These are phyloP conservation scores for Naja naja DNA, from an alignment of 2,113 vertebrate species.

Conservation along the genomic window DNA sequence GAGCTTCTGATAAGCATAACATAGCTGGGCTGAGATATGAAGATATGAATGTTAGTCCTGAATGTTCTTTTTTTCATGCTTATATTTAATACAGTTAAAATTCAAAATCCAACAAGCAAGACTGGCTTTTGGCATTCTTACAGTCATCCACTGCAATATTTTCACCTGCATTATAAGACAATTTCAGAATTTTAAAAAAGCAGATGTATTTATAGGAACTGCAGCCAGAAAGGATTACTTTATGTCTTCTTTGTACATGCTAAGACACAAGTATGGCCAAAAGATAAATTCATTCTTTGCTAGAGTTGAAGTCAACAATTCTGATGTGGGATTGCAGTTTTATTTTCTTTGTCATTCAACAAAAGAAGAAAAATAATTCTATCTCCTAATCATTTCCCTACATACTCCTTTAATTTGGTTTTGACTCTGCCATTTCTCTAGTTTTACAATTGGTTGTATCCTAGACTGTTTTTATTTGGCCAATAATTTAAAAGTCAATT, in stretches of 20 bases:
- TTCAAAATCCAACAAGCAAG: slow-evolving; percentile 9
- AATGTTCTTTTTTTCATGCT: neutral
- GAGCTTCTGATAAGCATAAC: neutral
- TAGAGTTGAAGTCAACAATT: neutral
- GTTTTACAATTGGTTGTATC: neutral
- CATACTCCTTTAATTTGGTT: slow-evolving; percentile 8
- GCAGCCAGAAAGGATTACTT: neutral
- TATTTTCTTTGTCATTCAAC: slow-evolving; percentile 27
- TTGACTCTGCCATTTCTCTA: slow-evolving; percentile 19
- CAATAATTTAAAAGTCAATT: neutral
- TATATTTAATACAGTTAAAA: neutral
- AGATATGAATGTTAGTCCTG: neutral
- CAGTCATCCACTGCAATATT: slow-evolving; percentile 13
- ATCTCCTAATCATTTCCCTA: neutral
- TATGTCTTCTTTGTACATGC: neutral
- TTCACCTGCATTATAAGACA: slow-evolving; percentile 7
- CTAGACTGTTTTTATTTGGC: slow-evolving; percentile 1
- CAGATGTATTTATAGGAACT: neutral
- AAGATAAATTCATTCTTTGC: neutral
- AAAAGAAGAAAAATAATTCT: slow-evolving; percentile 8
- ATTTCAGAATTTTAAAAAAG: slow-evolving; percentile 15
- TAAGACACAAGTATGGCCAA: neutral
- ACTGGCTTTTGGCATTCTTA: neutral
- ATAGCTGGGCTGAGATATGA: neutral
- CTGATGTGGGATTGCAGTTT: neutral